Evolutionary conservation across 2,113 vertebrate genomes (phyloP).

Genomic region (Hassar affinis): DNA sequence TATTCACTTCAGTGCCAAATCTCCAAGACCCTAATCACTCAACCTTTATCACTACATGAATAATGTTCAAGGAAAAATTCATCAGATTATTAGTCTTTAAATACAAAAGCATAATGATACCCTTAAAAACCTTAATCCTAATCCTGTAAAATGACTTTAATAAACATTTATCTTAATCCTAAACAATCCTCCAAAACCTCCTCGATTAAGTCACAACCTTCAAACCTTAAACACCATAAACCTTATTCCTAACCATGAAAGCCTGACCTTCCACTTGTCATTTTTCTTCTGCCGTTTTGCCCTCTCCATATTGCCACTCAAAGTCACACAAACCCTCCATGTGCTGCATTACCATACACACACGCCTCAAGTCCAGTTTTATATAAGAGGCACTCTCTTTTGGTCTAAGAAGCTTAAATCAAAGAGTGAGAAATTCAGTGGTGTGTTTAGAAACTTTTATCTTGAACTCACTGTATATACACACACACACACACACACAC

Average conservation of each 20-base stretch:
- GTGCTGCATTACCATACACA: not conserved
- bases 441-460: slow-evolving; percentile 20
- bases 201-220: not conserved
- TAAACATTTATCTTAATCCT: not conserved
- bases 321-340: not conserved
- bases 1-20: no score
- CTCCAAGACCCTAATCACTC: not conserved
- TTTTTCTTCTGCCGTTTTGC: not conserved
- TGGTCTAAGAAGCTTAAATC: slow-evolving; percentile 27
- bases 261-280: no score
- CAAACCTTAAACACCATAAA: not conserved
- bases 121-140: not conserved
- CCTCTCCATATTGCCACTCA: not conserved
- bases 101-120: not conserved
- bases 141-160: not conserved
- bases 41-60: not conserved
- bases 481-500: slow-evolving; percentile 2
- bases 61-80: not conserved
- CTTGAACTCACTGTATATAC: not conserved
- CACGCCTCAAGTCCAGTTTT: slow-evolving; percentile 1
- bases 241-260: not conserved
- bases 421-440: slow-evolving; percentile 11
- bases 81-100: not conserved
- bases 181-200: not conserved
- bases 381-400: not conserved